Conservation (phyloP, 1,140 invertebrate genomes). For the Euschistus heros region DNA sequence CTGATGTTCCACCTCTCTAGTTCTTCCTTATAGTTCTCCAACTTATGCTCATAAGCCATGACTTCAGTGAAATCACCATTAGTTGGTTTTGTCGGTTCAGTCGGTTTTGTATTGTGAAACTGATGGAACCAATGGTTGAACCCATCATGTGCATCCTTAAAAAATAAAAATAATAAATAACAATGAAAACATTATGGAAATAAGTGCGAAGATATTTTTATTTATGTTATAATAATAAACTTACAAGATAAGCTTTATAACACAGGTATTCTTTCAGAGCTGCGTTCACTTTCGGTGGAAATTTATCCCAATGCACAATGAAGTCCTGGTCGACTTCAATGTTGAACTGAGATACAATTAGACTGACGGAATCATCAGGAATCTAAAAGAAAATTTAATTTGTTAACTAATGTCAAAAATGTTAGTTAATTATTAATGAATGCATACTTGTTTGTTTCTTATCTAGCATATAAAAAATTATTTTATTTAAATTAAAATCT, state of each 20-base stretch:
- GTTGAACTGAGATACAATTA: slow-evolving; percentile 45
- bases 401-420: no score
- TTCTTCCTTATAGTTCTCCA: slow-evolving; percentile 64
- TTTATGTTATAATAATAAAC: not conserved
- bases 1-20: slow-evolving; percentile 63
- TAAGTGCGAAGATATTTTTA: not conserved
- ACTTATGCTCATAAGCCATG: slow-evolving; percentile 72
- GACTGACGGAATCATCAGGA: slow-evolving; percentile 50
- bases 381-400: no score
- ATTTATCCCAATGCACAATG: slow-evolving; percentile 18
- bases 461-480: no score
- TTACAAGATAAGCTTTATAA: slow-evolving; percentile 58
- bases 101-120: slow-evolving; percentile 67
- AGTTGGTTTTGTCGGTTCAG: slow-evolving; percentile 41
- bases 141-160: slow-evolving; percentile 65
- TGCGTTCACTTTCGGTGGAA: slow-evolving; percentile 31
- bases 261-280: slow-evolving; percentile 63
- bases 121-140: slow-evolving; percentile 82
- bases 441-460: no score
- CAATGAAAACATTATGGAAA: slow-evolving; percentile 5
- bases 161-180: slow-evolving; percentile 13
- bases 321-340: slow-evolving; percentile 37
- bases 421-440: no score
- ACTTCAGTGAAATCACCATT: slow-evolving; percentile 74
- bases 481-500: no score